Evolutionary conservation across 2,797 vertebrate species (phyloP).

Genomic region (Mormyrops boulengeri): DNA sequence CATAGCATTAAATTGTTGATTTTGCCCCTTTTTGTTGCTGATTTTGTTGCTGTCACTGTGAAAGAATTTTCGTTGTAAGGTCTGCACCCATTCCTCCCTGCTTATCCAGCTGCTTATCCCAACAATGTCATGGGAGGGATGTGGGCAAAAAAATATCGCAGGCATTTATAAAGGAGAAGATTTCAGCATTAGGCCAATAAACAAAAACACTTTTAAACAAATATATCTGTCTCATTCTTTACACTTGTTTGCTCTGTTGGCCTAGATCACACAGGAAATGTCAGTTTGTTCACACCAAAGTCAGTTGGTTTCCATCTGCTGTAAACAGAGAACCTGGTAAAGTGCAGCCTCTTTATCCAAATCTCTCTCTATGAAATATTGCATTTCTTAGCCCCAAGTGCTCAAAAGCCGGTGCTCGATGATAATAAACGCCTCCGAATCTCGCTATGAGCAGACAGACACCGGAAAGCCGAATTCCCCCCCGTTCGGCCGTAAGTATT

Average conservation of each 20-base stretch:
- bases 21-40: background rate
- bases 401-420: slow-evolving; percentile 17
- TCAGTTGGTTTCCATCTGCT: slow-evolving; percentile 58
- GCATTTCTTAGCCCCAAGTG: slow-evolving; percentile 40
- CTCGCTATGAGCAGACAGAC: slow-evolving; percentile 10
- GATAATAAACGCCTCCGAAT: slow-evolving; percentile 22
- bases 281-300: slow-evolving; percentile 28
- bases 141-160: background rate
- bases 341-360: slow-evolving; percentile 60
- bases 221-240: background rate
- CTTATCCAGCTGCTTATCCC: background rate
- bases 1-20: background rate
- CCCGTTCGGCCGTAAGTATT: slow-evolving; percentile 42
- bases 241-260: background rate
- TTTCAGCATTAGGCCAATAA: background rate
- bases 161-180: slow-evolving; percentile 1
- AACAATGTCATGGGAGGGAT: background rate
- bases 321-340: slow-evolving; percentile 48
- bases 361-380: slow-evolving; percentile 65
- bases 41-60: background rate
- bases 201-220: slow-evolving; percentile 9
- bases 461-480: slow-evolving; percentile 33
- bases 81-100: background rate
- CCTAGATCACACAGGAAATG: slow-evolving; percentile 9
- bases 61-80: background rate